Conservation (phyloP, 1,140 invertebrate genomes). For the Laupala kohalensis region DNA sequence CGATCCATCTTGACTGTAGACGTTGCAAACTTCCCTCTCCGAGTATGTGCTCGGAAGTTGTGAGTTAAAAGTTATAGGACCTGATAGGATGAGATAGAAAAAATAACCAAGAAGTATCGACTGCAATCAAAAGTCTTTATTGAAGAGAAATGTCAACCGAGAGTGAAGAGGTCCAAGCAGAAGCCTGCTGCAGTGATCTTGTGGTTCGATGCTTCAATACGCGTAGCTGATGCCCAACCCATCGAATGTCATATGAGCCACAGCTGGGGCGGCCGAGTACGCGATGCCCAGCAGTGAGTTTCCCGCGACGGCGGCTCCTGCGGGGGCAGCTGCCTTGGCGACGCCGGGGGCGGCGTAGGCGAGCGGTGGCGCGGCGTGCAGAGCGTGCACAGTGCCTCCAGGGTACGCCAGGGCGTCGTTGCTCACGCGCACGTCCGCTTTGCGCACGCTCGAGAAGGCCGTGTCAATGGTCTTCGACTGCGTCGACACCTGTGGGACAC, state of each 20-base stretch:
- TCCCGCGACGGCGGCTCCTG: constrained; percentile 5
- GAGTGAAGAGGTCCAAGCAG: not conserved
- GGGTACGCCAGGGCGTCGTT: constrained; percentile 23
- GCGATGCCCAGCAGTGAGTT: constrained; percentile 29
- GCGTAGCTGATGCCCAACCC: constrained; percentile 38
- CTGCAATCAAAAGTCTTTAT: not conserved
- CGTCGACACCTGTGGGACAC: constrained; percentile 1
- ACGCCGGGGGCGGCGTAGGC: constrained; percentile 17
- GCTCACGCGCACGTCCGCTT: constrained; percentile 19
- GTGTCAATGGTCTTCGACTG: constrained; percentile 19
- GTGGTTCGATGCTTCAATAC: no score
- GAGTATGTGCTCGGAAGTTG: no score
- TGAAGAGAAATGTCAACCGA: not conserved
- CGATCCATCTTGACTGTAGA: no score
- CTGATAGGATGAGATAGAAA: no score
- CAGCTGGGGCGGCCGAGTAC: constrained; percentile 49
- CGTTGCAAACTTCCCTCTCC: no score
- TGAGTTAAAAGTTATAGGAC: not conserved
- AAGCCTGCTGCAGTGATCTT: no score
- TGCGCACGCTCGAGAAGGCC: constrained; percentile 20
- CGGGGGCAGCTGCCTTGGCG: constrained; percentile 16
- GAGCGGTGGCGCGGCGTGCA: constrained; percentile 16
- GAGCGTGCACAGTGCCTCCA: constrained; percentile 19
- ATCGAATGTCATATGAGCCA: constrained; percentile 45
- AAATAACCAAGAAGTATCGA: not conserved